Percentiles rank a stretch among this genome's conserved stretches.
These are phyloP conservation scores for Lucilia cuprina DNA, from an alignment of 1,140 invertebrate genomes.

Conservation along the genomic window DNA sequence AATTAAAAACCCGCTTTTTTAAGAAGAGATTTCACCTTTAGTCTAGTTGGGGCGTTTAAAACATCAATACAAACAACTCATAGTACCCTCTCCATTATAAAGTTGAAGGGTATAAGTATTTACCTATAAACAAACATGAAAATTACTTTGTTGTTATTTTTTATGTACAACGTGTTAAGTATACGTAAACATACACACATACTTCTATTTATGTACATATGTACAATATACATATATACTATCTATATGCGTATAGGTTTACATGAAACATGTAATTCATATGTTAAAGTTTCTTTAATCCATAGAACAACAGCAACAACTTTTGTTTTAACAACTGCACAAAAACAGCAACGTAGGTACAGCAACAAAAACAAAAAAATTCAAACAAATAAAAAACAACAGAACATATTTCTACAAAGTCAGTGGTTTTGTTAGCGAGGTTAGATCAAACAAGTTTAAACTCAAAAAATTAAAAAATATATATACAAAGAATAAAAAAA, in stretches of 20 bases:
- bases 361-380: not conserved
- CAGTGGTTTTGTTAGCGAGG: not conserved
- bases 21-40: no score
- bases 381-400: not conserved
- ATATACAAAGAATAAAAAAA: not conserved
- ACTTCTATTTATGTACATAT: not conserved
- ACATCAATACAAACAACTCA: no score
- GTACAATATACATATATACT: not conserved
- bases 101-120: not conserved
- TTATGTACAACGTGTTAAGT: not conserved
- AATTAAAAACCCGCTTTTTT: no score
- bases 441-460: conserved; percentile 9
- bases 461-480: not conserved
- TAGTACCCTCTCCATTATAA: no score
- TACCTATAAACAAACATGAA: not conserved
- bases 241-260: not conserved
- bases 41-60: no score
- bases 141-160: not conserved
- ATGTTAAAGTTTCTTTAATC: conserved; percentile 11
- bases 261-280: conserved; percentile 4
- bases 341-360: not conserved
- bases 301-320: not conserved
- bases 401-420: conserved; percentile 13
- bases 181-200: not conserved
- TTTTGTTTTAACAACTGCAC: not conserved